phyloP scores from a whole-genome alignment of 2,797 vertebrate genomes.

The Buphagus erythrorhynchus region DNA sequence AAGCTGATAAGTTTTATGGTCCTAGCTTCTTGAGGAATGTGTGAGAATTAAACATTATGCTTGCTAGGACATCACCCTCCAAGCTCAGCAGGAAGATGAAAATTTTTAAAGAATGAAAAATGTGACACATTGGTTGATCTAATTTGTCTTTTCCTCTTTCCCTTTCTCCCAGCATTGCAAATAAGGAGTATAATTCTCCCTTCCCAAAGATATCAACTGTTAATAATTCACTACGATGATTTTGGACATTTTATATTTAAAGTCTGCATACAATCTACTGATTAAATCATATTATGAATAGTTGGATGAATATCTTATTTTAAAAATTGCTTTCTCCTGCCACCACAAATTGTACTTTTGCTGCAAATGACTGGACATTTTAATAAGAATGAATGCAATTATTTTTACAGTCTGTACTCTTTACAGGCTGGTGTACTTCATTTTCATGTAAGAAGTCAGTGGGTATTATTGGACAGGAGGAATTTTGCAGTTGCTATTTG shows the following conservation, averaged over 20 bases:
- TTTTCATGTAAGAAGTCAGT: conserved; percentile 57
- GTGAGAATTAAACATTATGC: neutral
- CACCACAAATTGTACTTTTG: conserved; percentile 72
- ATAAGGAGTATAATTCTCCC: neutral
- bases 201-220: conserved; percentile 47
- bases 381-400: conserved; percentile 76
- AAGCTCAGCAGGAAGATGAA: neutral
- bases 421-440: conserved; percentile 49
- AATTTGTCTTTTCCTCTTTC: neutral
- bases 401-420: conserved; percentile 71
- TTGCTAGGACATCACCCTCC: neutral
- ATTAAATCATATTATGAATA: conserved; percentile 77
- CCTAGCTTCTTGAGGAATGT: neutral
- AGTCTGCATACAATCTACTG: conserved; percentile 65
- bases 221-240: conserved; percentile 76
- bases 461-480: conserved; percentile 48
- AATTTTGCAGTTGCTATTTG: conserved; percentile 31
- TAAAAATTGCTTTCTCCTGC: conserved; percentile 69
- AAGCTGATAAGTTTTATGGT: neutral
- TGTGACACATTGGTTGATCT: neutral
- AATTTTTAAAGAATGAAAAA: conserved; percentile 26
- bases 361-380: conserved; percentile 73
- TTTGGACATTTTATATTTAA: conserved; percentile 70
- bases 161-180: neutral
- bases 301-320: conserved; percentile 75